Base-by-base conservation (phyloP, 1,140 invertebrate species). In the Lysiphlebus fabarum region DNA sequence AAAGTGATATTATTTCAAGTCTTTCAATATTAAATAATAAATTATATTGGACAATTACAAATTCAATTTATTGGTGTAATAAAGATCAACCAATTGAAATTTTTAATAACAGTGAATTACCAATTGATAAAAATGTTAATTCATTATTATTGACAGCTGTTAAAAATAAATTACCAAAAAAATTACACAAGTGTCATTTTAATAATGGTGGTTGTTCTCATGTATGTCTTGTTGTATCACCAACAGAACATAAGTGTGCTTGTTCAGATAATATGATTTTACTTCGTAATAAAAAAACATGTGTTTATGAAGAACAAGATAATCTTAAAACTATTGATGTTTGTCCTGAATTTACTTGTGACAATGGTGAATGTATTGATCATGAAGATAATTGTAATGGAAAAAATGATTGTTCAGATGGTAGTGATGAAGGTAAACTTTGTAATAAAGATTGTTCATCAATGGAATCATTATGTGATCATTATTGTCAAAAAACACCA, bases 401-500 rank as follows among this genome's bases (percentile, higher is more conserved):
- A 1, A 76, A 85, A 50, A 82, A 88, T 68, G 86, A 94, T 71
- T 94, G 92, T 72, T 82, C 79, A 0, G 90, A 92, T 71, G 86
- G 75, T 58, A 85, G 83, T 42, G 90, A 91, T 67, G 87, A 89
- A 76, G 73, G 70, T 40, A 73, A 74, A n/a, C 70, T 71, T 56
- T 88, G 86, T 71, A 84, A 92, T 10, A 85, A 89, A 73, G 89
- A 94, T 70, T 95, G 93, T 70, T 65, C 73, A 17, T 17, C 7
- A 63, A 73, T 34, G 66, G 71, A 1, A 81, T 81, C 17, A 64
- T 77, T 80, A 33, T 90, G 89, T 72, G 74, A 88, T 49, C 86
- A 89, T 72, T 74, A 84, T 44, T 96, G 93, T 75, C 79, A 85
- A 10, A 91, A 95, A 70, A 85, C 88, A 70, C 82, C 86, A n/a